These are phyloP conservation scores for Nectonema munidae DNA, from an alignment of 2,888 invertebrate genomes.

Conservation along the genomic window DNA sequence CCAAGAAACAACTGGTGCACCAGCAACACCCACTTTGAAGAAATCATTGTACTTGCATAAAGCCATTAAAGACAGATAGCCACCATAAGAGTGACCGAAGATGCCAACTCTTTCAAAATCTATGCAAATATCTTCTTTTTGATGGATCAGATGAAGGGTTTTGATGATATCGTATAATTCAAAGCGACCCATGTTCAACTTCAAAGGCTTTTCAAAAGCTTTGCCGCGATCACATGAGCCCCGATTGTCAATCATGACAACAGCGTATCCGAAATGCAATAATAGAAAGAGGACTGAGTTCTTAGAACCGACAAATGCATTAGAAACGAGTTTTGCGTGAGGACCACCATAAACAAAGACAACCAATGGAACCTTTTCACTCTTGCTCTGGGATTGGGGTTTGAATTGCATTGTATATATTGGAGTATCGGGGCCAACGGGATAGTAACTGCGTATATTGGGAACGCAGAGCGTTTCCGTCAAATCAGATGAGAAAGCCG, in stretches of 20 bases:
- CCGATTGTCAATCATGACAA: constrained; percentile 66
- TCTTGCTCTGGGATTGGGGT: too few relatives aligned
- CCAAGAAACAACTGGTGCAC: constrained; percentile 91
- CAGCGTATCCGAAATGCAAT: constrained; percentile 57
- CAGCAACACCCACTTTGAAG: constrained; percentile 63
- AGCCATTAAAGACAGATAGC: constrained; percentile 73
- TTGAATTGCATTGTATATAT: too few relatives aligned
- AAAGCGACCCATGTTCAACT: constrained; percentile 59
- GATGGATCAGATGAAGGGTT: constrained; percentile 50
- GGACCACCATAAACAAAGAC: constrained; percentile 92
- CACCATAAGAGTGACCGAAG: constrained; percentile 97
- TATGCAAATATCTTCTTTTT: constrained; percentile 42
- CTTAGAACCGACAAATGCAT: too few relatives aligned
- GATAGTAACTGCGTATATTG: too few relatives aligned
- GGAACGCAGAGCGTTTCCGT: too few relatives aligned
- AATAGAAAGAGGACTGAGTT: too few relatives aligned
- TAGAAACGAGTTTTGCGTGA: constrained; percentile 79
- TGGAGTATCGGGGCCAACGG: too few relatives aligned
- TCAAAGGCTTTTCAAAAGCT: constrained; percentile 57
- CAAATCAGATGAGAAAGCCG: too few relatives aligned
- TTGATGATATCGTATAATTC: constrained; percentile 79
- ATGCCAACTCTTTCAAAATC: constrained; percentile 68
- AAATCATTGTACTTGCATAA: constrained; percentile 60
- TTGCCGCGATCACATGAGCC: constrained; percentile 73
- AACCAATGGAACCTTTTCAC: constrained; percentile 51